Conservation (phyloP, 2,797 vertebrate genomes). For the Myripristis jacobus region DNA sequence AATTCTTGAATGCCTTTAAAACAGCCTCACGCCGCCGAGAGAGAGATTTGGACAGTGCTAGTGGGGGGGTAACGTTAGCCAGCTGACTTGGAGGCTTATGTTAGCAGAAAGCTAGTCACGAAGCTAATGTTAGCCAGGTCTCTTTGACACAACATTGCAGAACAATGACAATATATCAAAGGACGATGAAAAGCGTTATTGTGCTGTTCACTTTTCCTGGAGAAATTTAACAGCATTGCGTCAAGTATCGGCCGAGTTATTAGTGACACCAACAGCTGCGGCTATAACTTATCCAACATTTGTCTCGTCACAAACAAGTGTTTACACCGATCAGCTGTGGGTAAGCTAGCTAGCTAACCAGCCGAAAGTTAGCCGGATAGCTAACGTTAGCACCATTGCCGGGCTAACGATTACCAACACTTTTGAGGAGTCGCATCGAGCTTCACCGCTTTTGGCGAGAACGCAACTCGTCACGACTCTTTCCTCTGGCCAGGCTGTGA, state of each 20-base stretch:
- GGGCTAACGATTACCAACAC: slow-evolving; percentile 67
- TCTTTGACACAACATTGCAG: slow-evolving; percentile 64
- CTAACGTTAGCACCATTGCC: slow-evolving; percentile 68
- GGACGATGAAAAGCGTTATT: slow-evolving; percentile 36
- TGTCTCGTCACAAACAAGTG: slow-evolving; percentile 73
- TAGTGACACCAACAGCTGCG: background rate
- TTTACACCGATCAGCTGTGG: slow-evolving; percentile 81
- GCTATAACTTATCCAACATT: slow-evolving; percentile 31
- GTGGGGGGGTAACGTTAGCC: slow-evolving; percentile 27
- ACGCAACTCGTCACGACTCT: slow-evolving; percentile 41
- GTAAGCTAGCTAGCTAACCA: slow-evolving; percentile 73
- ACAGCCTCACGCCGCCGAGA: too few relatives aligned
- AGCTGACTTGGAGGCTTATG: slow-evolving; percentile 59
- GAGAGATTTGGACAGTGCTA: background rate
- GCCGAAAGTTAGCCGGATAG: slow-evolving; percentile 75
- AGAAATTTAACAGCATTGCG: background rate
- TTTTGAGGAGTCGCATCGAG: slow-evolving; percentile 67
- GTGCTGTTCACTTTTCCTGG: background rate
- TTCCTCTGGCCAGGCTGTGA: background rate
- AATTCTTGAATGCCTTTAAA: too few relatives aligned
- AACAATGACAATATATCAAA: slow-evolving; percentile 24
- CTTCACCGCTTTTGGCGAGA: slow-evolving; percentile 37
- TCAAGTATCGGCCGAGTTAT: accelerated
- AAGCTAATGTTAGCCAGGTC: slow-evolving; percentile 72
- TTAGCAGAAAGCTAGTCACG: slow-evolving; percentile 65